Percentiles rank a stretch among this genome's conserved stretches.
Evolutionary conservation across 2,888 invertebrate genomes (phyloP).

Genomic region (Meloe dianella): DNA sequence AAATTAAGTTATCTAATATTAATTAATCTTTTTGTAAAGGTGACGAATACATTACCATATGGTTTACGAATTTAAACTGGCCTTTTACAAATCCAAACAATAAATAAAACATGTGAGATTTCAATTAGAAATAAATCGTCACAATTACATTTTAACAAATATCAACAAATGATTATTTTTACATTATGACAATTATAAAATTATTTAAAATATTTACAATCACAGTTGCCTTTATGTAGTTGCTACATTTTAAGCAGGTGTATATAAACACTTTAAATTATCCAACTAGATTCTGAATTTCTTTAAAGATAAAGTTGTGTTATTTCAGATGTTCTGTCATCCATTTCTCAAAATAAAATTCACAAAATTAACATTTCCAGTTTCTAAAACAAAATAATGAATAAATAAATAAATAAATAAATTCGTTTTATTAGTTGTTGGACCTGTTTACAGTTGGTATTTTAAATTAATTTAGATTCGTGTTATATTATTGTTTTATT

Average conservation of each 20-base stretch:
- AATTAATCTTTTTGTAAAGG: background rate
- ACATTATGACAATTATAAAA: background rate
- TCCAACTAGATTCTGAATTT: background rate
- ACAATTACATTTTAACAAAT: background rate
- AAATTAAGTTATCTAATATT: background rate
- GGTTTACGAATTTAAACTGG: background rate
- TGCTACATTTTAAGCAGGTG: constrained; percentile 8
- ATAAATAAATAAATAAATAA: constrained; percentile 1
- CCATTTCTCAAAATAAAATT: constrained; percentile 3
- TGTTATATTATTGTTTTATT: background rate
- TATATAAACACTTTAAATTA: background rate
- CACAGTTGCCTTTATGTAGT: background rate
- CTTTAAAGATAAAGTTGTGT: constrained; percentile 4
- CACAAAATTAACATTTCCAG: background rate
- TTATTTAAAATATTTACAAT: background rate
- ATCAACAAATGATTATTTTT: background rate
- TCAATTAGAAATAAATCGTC: background rate
- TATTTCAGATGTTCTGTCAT: background rate
- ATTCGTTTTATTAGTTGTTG: background rate
- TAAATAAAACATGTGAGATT: background rate
- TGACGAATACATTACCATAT: background rate
- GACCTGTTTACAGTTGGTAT: background rate
- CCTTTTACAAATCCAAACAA: background rate
- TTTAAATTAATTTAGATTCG: constrained; percentile 2
- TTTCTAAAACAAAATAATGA: background rate